Evolutionary conservation across 2,888 invertebrate species (phyloP), one percentile per base, ranked within the genome.

Genomic region (Acronicta psi): DNA sequence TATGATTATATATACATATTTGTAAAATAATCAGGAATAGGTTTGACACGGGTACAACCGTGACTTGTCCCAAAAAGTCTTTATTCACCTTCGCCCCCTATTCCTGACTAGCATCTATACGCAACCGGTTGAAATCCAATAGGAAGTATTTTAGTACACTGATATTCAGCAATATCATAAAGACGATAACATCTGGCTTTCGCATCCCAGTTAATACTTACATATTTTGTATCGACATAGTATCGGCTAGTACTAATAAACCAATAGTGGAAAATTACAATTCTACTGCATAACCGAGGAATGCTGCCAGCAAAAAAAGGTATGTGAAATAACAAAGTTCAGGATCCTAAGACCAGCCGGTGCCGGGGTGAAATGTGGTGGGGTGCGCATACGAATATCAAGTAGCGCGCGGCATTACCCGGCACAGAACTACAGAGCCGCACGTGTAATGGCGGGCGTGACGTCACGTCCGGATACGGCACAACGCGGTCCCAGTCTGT

Each of bases 261-360:
- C 51, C 37, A 13, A 43, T 41, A 8, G 31, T 10, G 42, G 25
- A 31, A 67, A 72, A 77, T 83, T 77, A 75, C 81, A 82, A 79
- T 81, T 81, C 75, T 73, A 67, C 71, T 73, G 77, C 80, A 77
- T 63, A 73, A 71, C 75, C 55, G 59, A 73, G 66, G 73, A 79
- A 77, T 72, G 75, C 81, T 82, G 79, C 82, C 69, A 77, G 74
- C 60, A 61, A 75, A 84, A 82, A 83, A 82, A 73, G 73, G 80
- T 81, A 84, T 85, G 80, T 80, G 84, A 83, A 88, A 89, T 87
- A 88, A 87, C 87, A 89, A 89, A 89, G 87, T 89, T 90, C 83
- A 86, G 82, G 84, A 85, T 85, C 77, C 73, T 78, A 80, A 80
- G 83, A 83, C 79, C 89, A 91, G 87, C 85, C 87, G 90, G 88